Evolutionary conservation across 2,888 invertebrate species (phyloP).

Genomic region (Hybos culiciformis): DNA sequence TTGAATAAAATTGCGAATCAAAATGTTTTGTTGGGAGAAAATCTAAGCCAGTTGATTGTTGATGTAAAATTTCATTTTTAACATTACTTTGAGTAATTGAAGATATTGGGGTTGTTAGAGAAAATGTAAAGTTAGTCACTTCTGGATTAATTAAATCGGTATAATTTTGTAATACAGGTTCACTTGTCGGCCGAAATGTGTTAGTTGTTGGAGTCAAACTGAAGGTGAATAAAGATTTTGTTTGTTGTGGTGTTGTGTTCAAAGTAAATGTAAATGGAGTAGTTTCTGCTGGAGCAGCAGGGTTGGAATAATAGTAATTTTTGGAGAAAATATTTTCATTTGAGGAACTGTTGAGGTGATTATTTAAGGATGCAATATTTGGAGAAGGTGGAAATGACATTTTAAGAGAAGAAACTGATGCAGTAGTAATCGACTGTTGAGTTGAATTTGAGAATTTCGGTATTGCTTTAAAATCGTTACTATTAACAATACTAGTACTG

Average conservation of each 20-base stretch:
- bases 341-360: background rate
- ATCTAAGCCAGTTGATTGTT: background rate
- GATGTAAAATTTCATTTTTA: too few species aligned
- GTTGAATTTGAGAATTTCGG: too few species aligned
- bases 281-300: background rate
- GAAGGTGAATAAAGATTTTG: too few species aligned
- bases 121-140: slow-evolving; percentile 15
- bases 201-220: slow-evolving; percentile 10
- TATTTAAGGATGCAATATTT: background rate
- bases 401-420: background rate
- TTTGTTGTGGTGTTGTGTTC: too few species aligned
- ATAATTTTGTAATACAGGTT: too few species aligned
- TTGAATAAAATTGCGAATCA: background rate
- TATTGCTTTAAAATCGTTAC: too few species aligned
- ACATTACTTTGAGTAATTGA: slow-evolving; percentile 7
- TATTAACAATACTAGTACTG: too few species aligned
- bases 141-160: too few species aligned
- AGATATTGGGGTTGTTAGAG: slow-evolving; percentile 13
- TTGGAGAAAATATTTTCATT: background rate
- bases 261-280: slow-evolving; percentile 2
- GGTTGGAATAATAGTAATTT: background rate
- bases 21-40: background rate
- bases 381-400: background rate
- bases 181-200: too few species aligned
- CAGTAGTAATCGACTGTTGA: background rate